Conservation (phyloP, 1,140 invertebrate genomes). For the Platorchestia sp. region DNA sequence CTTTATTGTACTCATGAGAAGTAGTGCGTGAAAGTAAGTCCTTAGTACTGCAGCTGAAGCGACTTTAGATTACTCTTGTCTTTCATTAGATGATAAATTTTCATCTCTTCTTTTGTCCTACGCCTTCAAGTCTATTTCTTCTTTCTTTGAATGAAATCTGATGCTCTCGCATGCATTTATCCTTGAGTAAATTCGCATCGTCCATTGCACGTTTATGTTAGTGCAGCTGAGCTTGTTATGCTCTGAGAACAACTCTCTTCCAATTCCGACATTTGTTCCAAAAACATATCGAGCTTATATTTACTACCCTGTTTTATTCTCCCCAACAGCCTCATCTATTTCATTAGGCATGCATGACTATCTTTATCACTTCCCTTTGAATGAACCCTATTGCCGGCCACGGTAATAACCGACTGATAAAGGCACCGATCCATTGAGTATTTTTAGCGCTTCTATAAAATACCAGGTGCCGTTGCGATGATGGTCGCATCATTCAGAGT, state of each 20-base stretch:
- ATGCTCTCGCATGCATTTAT: background rate
- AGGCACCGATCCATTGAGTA: slow-evolving; percentile 6
- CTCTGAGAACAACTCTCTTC: background rate
- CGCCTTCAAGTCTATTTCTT: background rate
- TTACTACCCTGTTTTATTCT: background rate
- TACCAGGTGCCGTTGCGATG: background rate
- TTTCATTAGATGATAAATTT: background rate
- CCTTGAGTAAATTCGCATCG: background rate
- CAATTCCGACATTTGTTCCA: background rate
- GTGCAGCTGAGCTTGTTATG: background rate
- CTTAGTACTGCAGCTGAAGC: background rate
- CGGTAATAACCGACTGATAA: background rate
- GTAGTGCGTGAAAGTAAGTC: background rate
- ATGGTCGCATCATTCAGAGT: background rate
- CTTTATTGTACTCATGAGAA: background rate
- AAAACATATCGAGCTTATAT: background rate
- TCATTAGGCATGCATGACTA: background rate
- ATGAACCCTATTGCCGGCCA: background rate
- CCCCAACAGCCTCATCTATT: background rate
- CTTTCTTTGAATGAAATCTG: background rate
- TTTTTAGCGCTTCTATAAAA: slow-evolving; percentile 2
- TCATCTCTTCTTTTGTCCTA: background rate
- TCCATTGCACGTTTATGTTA: background rate
- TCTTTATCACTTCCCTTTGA: background rate
- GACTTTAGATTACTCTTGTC: background rate